phyloP scores from a whole-genome alignment of 2,888 invertebrate species.

The Prenolepis imparis region DNA sequence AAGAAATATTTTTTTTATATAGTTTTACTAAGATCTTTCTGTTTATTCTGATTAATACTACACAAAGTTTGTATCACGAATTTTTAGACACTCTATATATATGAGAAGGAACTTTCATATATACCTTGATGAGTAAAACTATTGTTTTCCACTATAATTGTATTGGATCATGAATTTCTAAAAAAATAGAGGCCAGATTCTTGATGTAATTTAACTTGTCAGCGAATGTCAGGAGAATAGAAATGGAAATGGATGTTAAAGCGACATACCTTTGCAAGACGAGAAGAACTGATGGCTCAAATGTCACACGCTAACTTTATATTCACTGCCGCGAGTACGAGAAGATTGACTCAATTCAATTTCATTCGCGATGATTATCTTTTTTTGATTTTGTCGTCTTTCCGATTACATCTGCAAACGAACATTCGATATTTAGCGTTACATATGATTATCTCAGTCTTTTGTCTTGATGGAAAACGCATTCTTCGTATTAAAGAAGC shows the following conservation, averaged over 20 bases:
- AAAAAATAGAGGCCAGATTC: background rate
- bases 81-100: background rate
- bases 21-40: background rate
- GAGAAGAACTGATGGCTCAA: background rate
- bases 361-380: slow-evolving; percentile 13
- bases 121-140: background rate
- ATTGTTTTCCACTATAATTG: background rate
- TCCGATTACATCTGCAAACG: background rate
- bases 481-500: background rate
- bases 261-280: background rate
- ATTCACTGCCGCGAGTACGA: slow-evolving; percentile 24
- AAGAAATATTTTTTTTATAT: background rate
- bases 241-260: slow-evolving; percentile 12
- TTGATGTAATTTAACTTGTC: background rate
- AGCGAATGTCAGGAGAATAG: background rate
- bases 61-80: too few relatives aligned
- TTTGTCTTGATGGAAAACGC: background rate
- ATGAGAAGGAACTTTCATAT: slow-evolving; percentile 14
- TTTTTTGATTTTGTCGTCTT: slow-evolving; percentile 16
- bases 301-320: slow-evolving; percentile 5
- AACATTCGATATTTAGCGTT: slow-evolving; percentile 3
- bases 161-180: background rate
- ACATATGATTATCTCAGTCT: slow-evolving; percentile 23
- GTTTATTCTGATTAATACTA: background rate
- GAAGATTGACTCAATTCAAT: background rate